Conservation (phyloP, 2,888 invertebrate species). For the Patella depressa region DNA sequence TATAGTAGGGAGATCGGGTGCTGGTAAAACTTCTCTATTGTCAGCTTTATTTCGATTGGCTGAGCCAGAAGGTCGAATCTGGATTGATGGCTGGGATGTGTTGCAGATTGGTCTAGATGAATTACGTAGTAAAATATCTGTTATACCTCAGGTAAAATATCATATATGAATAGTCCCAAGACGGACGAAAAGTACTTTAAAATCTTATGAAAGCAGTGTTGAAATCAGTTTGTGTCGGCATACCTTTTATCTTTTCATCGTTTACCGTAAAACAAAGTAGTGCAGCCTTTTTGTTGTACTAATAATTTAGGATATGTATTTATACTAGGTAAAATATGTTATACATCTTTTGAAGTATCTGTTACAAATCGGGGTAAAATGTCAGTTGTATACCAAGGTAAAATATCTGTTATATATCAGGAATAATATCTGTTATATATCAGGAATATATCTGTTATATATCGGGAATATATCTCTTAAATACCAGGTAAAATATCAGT, state of each 20-base stretch:
- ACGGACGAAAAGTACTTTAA: too few species aligned
- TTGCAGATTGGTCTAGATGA: slow-evolving; percentile 80
- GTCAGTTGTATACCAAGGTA: slow-evolving; percentile 62
- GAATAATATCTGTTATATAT: slow-evolving; percentile 89
- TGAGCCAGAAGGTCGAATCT: slow-evolving; percentile 82
- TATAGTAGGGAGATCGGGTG: slow-evolving; percentile 74
- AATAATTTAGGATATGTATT: too few species aligned
- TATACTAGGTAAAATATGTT: background rate
- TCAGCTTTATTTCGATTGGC: slow-evolving; percentile 85
- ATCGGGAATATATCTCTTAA: slow-evolving; percentile 85
- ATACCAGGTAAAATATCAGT: slow-evolving; percentile 76
- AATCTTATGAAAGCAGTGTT: too few species aligned
- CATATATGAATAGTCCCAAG: too few species aligned
- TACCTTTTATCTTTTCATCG: too few species aligned
- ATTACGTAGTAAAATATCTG: slow-evolving; percentile 85
- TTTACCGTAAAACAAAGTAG: too few species aligned
- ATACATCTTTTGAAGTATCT: slow-evolving; percentile 76
- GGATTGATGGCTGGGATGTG: slow-evolving; percentile 81
- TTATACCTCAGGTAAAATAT: slow-evolving; percentile 82
- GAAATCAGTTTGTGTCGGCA: too few species aligned
- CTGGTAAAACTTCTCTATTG: slow-evolving; percentile 78
- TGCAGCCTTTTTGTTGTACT: too few species aligned
- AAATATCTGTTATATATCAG: slow-evolving; percentile 92
- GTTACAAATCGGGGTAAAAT: slow-evolving; percentile 84
- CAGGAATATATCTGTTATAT: slow-evolving; percentile 73